Percentiles rank a stretch among this genome's conserved stretches.
Evolutionary conservation across 1,140 invertebrate genomes (phyloP).

Genomic region (Pomacea maculata): DNA sequence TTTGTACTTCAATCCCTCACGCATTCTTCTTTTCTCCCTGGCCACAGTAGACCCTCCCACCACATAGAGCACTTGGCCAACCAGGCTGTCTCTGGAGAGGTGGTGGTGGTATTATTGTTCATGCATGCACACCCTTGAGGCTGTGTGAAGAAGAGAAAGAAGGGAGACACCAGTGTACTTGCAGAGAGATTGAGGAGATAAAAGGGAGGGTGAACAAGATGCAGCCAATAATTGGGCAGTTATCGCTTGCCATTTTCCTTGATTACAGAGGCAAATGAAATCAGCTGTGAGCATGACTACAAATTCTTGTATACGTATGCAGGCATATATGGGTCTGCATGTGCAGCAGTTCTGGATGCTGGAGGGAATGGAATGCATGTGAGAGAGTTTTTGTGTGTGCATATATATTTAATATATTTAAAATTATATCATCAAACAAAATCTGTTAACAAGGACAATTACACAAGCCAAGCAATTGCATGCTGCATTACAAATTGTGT

Average conservation of each 20-base stretch:
- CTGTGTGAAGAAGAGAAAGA: no score
- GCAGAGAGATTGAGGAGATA: not conserved
- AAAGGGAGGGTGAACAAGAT: not conserved
- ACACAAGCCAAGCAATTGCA: not conserved
- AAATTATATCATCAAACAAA: not conserved
- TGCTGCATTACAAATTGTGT: no score
- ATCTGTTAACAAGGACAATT: not conserved
- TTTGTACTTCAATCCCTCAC: conserved; percentile 62
- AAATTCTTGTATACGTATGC: no score
- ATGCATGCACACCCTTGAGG: not conserved
- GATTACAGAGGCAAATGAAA: not conserved
- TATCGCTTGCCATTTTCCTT: not conserved
- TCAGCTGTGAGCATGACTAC: no score
- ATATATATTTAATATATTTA: conserved; percentile 4
- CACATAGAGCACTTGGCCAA: not conserved
- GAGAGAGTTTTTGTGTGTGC: not conserved
- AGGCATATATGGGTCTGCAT: not conserved
- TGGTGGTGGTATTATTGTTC: not conserved
- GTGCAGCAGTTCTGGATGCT: not conserved
- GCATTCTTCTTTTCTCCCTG: conserved; percentile 61
- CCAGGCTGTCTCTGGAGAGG: not conserved
- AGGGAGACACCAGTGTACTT: not conserved
- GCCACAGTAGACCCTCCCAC: conserved; percentile 23
- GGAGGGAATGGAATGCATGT: not conserved
- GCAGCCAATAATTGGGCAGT: not conserved